Evolutionary conservation across 2,797 vertebrate species (phyloP).

Genomic region (Myripristis jacobus): DNA sequence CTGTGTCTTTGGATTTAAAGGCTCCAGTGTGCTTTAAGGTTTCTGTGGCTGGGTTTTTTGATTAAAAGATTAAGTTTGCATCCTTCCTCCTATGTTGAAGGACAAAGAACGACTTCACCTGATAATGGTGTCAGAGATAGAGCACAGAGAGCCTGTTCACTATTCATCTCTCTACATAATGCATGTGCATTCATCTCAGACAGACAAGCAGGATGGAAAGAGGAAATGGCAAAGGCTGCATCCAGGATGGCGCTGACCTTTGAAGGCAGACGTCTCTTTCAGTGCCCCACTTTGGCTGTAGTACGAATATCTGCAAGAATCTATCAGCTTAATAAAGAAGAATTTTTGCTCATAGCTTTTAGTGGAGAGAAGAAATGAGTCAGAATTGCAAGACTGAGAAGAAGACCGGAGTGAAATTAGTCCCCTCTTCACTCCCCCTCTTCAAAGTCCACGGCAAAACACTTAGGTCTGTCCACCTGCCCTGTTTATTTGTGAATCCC

Average conservation of each 20-base stretch:
- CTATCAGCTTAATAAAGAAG: not conserved
- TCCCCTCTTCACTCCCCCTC: not conserved
- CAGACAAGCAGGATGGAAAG: slow-evolving; percentile 19
- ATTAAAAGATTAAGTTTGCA: not conserved
- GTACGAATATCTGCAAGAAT: slow-evolving; percentile 5
- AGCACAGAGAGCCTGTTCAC: not conserved
- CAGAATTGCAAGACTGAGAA: not conserved
- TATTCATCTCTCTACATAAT: slow-evolving; percentile 21
- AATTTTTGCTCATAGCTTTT: slow-evolving; percentile 23
- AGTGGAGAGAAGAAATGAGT: not conserved
- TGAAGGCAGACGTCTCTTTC: slow-evolving; percentile 29
- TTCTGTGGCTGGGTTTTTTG: not conserved
- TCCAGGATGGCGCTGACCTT: slow-evolving; percentile 57
- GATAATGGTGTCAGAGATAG: slow-evolving; percentile 14
- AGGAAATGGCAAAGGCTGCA: slow-evolving; percentile 41
- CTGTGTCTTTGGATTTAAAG: not conserved
- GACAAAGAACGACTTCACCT: slow-evolving; percentile 13
- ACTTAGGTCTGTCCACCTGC: not conserved
- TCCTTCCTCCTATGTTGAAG: not conserved
- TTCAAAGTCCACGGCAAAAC: not conserved
- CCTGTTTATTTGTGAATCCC: slow-evolving; percentile 37
- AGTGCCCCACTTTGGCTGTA: slow-evolving; percentile 24
- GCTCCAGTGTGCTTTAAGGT: not conserved
- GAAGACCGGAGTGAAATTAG: not conserved
- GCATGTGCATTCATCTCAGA: slow-evolving; percentile 34